These are phyloP conservation scores for Helleia helle DNA, from an alignment of 2,888 invertebrate genomes.

Conservation along the genomic window DNA sequence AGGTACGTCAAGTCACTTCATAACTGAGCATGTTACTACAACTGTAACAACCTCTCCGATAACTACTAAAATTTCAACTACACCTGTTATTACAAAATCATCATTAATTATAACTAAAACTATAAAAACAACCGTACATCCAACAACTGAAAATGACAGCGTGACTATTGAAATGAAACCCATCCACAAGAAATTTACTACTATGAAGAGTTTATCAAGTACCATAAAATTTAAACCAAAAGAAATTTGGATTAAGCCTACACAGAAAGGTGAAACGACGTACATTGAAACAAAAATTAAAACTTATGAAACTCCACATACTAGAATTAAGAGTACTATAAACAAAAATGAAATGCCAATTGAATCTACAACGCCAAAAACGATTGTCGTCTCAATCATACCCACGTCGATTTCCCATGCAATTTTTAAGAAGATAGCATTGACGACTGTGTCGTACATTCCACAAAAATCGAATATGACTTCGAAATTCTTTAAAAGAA, in stretches of 20 bases:
- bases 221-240: conserved; percentile 58
- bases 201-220: conserved; percentile 36
- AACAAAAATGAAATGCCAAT: conserved; percentile 36
- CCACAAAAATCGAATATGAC: conserved; percentile 32
- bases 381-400: conserved; percentile 65
- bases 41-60: conserved; percentile 17
- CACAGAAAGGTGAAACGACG: conserved; percentile 62
- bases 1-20: conserved; percentile 21
- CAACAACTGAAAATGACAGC: conserved; percentile 22
- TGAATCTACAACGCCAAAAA: conserved; percentile 54
- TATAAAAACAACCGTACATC: conserved; percentile 13
- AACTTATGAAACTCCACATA: conserved; percentile 31
- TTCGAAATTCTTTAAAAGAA: conserved; percentile 28
- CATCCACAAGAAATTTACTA: conserved; percentile 39
- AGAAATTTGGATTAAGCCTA: conserved; percentile 66
- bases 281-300: conserved; percentile 42
- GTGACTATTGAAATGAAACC: conserved; percentile 26
- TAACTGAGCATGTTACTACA: conserved; percentile 20
- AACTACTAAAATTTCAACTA: conserved; percentile 14
- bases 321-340: conserved; percentile 35
- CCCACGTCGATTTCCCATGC: conserved; percentile 62
- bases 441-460: conserved; percentile 44
- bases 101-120: conserved; percentile 9
- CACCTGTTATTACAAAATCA: conserved; percentile 1
- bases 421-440: conserved; percentile 56